A percentile compares a stretch with the other conserved stretches of the same genome.
Conservation (phyloP, 2,888 invertebrate species). For the Eurois occulta region DNA sequence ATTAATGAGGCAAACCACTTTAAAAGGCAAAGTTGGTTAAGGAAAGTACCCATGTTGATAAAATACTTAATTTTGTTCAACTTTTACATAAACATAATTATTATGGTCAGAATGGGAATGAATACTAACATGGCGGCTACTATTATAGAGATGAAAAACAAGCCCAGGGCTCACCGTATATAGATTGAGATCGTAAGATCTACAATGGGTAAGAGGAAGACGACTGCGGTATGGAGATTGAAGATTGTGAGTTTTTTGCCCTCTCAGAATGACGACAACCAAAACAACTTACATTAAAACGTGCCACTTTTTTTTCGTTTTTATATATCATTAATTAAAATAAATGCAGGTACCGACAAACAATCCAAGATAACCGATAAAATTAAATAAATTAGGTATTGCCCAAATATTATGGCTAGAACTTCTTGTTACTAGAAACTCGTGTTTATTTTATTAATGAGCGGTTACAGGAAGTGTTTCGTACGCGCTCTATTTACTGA, state of each 20-base stretch:
- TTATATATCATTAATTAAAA: constrained; percentile 13
- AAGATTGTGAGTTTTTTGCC: background rate
- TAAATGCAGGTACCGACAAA: background rate
- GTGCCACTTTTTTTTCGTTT: background rate
- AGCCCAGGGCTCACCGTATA: background rate
- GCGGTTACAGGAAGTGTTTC: constrained; percentile 13
- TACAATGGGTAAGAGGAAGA: background rate
- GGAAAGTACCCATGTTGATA: background rate
- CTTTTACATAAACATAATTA: background rate
- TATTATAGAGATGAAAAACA: background rate
- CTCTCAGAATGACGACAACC: background rate
- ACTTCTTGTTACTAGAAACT: constrained; percentile 1
- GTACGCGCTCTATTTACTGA: constrained; percentile 4
- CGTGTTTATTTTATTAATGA: background rate
- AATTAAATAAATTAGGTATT: background rate
- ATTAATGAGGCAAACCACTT: background rate
- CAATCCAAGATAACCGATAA: background rate
- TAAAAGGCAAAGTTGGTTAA: background rate
- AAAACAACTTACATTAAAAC: no score
- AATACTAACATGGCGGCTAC: background rate
- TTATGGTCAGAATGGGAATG: background rate
- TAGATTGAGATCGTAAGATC: background rate
- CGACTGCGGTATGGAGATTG: background rate
- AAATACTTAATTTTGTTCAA: background rate
- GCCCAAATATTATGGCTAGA: background rate